phyloP scores from a whole-genome alignment of 30 jellyfish, hydroid and myxozoan species.

The Pseudorhiza aurosa region DNA sequence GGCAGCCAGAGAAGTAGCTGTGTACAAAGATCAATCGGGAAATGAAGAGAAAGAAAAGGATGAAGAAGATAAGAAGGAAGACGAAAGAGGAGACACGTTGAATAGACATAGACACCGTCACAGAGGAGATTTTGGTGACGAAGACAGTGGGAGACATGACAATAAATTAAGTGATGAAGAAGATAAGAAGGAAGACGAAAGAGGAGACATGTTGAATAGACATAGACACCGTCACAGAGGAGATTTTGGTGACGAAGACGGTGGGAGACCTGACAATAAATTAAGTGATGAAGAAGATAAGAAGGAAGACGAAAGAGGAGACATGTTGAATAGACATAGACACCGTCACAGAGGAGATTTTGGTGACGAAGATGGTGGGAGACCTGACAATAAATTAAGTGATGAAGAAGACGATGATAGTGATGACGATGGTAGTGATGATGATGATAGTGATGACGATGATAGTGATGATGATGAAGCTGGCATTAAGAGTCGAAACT shows the following conservation, averaged over 20 bases:
- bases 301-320: background rate
- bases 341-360: no score
- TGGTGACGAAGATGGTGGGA: background rate
- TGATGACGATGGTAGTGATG: background rate
- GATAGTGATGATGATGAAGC: background rate
- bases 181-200: background rate
- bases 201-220: no score
- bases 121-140: background rate
- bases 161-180: background rate
- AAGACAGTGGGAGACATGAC: background rate
- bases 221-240: no score
- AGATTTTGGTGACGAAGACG: background rate
- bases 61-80: background rate
- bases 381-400: background rate
- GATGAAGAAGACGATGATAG: background rate
- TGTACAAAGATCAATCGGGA: no score
- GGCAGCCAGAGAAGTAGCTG: no score
- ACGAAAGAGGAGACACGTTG: background rate
- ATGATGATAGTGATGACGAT: background rate
- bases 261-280: background rate
- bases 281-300: background rate
- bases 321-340: no score
- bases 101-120: no score
- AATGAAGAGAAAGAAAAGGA: no score
- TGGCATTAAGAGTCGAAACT: background rate